These are phyloP conservation scores for Zygothrica quintamaculata DNA, from an alignment of 2,888 invertebrate genomes.

Conservation along the genomic window DNA sequence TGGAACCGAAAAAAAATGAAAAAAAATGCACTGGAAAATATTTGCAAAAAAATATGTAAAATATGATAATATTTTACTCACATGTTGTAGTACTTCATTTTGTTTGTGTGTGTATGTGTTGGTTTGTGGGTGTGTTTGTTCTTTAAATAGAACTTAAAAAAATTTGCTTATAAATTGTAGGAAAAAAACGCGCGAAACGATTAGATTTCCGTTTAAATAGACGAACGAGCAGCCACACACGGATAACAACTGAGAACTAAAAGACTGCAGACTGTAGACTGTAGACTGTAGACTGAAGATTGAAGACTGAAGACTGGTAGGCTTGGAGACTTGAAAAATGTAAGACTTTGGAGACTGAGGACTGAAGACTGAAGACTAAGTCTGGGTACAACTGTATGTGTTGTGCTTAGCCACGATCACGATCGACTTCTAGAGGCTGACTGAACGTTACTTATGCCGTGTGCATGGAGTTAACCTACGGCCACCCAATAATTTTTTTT, in stretches of 20 bases:
- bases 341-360: conserved; percentile 28
- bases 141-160: conserved; percentile 39
- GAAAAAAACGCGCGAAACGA: conserved; percentile 55
- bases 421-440: conserved; percentile 77
- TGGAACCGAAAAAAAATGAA: not conserved
- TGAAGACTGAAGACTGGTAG: conserved; percentile 30
- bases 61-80: conserved; percentile 64
- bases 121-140: conserved; percentile 13
- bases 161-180: conserved; percentile 46
- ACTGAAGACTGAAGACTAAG: conserved; percentile 19
- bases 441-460: conserved; percentile 79
- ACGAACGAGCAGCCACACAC: conserved; percentile 15
- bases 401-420: conserved; percentile 67
- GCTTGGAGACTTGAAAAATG: conserved; percentile 33
- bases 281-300: no score
- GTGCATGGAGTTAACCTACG: conserved; percentile 77
- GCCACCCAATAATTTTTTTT: conserved; percentile 65
- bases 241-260: conserved; percentile 34
- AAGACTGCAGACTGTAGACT: conserved; percentile 31
- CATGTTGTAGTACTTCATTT: conserved; percentile 83
- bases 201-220: conserved; percentile 7
- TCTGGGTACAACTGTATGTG: conserved; percentile 50
- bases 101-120: conserved; percentile 44
- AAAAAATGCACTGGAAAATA: conserved; percentile 10
- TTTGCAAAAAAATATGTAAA: conserved; percentile 19